These are phyloP conservation scores for Poecilia latipinna DNA, from an alignment of 2,113 vertebrate species.

Conservation along the genomic window DNA sequence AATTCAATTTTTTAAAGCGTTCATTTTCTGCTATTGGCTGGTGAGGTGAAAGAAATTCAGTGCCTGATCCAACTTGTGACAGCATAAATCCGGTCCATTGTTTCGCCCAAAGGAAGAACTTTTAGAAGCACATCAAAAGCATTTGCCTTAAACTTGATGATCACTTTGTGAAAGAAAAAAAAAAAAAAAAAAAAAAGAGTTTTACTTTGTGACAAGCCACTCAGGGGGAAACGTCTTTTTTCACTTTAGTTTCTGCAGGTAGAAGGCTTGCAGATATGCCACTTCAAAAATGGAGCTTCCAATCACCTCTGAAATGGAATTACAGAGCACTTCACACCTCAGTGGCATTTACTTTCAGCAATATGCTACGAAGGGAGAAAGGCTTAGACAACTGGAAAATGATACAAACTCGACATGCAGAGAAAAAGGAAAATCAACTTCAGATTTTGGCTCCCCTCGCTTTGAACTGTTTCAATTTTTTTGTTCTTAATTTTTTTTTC, in stretches of 20 bases:
- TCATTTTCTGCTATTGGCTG: conserved; percentile 10
- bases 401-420: conserved; percentile 29
- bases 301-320: conserved; percentile 74
- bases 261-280: conserved; percentile 53
- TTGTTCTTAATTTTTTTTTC: background rate
- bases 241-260: conserved; percentile 65
- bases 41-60: conserved; percentile 37
- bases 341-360: conserved; percentile 58
- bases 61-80: conserved; percentile 44
- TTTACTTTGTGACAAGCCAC: conserved; percentile 48
- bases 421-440: conserved; percentile 27
- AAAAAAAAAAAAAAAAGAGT: conserved; percentile 10
- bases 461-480: conserved; percentile 5
- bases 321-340: conserved; percentile 70
- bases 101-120: conserved; percentile 32
- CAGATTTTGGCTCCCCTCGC: background rate
- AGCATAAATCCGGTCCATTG: conserved; percentile 28
- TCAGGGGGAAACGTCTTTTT: conserved; percentile 64
- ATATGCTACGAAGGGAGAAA: conserved; percentile 20
- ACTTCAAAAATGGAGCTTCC: conserved; percentile 57
- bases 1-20: conserved; percentile 3
- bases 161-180: background rate
- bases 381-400: conserved; percentile 51
- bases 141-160: conserved; percentile 22
- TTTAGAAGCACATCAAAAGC: conserved; percentile 37